Evolutionary conservation across 2,113 vertebrate species (phyloP).

Genomic region (Grammomys surdaster): DNA sequence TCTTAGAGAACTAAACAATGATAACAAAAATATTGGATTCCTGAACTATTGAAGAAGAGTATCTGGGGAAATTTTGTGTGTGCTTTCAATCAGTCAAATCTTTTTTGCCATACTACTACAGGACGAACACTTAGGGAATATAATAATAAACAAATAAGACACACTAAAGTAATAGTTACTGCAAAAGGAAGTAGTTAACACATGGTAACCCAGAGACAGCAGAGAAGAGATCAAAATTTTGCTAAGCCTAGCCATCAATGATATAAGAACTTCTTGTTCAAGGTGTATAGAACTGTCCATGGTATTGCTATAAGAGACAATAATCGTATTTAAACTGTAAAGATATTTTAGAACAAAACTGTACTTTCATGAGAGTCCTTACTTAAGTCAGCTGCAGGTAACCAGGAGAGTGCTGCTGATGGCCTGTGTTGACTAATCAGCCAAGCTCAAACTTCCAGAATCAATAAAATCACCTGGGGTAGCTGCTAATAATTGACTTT

Average conservation of each 20-base stretch:
- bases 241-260: not conserved
- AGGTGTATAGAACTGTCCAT: rapidly evolving
- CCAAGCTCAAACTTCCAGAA: not conserved
- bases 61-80: not conserved
- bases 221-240: not conserved
- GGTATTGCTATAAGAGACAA: not conserved
- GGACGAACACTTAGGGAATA: not conserved
- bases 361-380: not conserved
- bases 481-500: slow-evolving; percentile 37
- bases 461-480: slow-evolving; percentile 25
- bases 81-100: not conserved
- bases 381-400: not conserved
- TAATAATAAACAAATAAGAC: not conserved
- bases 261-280: not conserved
- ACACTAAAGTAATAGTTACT: not conserved
- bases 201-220: not conserved
- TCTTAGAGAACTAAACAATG: not conserved
- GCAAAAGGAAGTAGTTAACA: not conserved
- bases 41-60: not conserved
- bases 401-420: not conserved
- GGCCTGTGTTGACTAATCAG: not conserved
- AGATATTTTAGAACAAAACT: not conserved
- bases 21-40: not conserved
- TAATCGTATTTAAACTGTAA: not conserved
- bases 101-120: not conserved